Evolutionary conservation across 2,113 vertebrate genomes (phyloP).

Genomic region (Phalacrocorax carbo): DNA sequence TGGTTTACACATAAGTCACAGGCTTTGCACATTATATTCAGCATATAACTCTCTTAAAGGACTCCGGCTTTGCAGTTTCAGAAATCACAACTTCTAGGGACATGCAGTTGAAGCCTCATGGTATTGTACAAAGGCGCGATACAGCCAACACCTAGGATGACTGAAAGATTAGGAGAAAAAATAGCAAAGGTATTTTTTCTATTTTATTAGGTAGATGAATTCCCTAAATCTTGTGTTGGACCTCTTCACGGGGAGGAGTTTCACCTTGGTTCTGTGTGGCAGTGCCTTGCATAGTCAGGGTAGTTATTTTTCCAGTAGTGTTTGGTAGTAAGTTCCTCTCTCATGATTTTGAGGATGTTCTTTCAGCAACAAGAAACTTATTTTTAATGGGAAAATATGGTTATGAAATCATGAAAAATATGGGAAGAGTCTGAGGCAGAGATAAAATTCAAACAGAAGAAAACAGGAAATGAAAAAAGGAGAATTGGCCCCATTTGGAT

Average conservation of each 20-base stretch:
- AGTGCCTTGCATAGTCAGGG: neutral
- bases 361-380: neutral
- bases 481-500: neutral
- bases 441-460: constrained; percentile 33
- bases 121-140: rapidly evolving
- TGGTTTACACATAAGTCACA: neutral
- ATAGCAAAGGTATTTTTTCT: neutral
- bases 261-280: neutral
- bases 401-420: constrained; percentile 40
- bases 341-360: constrained; percentile 26
- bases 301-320: constrained; percentile 20
- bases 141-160: neutral
- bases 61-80: neutral
- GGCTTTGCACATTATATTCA: neutral
- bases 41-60: neutral
- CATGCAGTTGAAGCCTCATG: neutral
- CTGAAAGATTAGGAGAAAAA: neutral
- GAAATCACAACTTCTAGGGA: neutral
- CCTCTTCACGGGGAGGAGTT: neutral
- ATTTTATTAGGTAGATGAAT: neutral
- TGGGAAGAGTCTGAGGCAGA: constrained; percentile 11
- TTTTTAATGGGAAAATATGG: constrained; percentile 18
- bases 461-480: constrained; percentile 42
- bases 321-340: neutral
- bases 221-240: neutral